These are phyloP conservation scores for Lasioglossum lativentre DNA, from an alignment of 2,888 invertebrate species.

Conservation along the genomic window DNA sequence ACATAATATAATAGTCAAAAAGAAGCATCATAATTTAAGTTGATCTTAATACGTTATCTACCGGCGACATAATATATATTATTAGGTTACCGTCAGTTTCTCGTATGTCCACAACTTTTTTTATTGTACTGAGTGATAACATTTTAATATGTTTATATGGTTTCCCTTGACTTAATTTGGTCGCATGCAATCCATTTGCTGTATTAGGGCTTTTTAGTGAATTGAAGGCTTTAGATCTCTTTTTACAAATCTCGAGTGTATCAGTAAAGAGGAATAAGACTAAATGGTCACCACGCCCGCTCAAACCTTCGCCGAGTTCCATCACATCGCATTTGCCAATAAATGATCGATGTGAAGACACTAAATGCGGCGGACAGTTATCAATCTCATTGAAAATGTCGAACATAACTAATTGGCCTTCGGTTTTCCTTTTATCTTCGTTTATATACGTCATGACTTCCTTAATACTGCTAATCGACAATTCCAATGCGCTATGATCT, in stretches of 20 bases:
- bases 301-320: conserved; percentile 93
- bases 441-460: conserved; percentile 98
- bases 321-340: conserved; percentile 95
- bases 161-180: conserved; percentile 89
- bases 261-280: conserved; percentile 97
- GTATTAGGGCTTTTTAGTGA: conserved; percentile 89
- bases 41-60: no score
- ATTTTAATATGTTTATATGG: conserved; percentile 96
- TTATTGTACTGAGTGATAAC: conserved; percentile 94
- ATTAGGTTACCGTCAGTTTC: conserved; percentile 91
- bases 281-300: conserved; percentile 94
- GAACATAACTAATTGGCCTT: conserved; percentile 97
- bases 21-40: background rate
- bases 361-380: conserved; percentile 96
- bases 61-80: no score
- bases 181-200: conserved; percentile 86
- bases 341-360: conserved; percentile 96
- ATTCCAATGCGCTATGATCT: conserved; percentile 93
- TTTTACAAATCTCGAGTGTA: conserved; percentile 96
- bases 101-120: conserved; percentile 95
- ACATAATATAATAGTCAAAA: background rate
- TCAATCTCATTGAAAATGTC: conserved; percentile 99
- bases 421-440: conserved; percentile 98
- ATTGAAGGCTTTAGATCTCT: conserved; percentile 91
- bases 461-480: conserved; percentile 94